Percentiles rank a stretch among this genome's conserved stretches.
These are phyloP conservation scores for Oxyura jamaicensis DNA, from an alignment of 2,113 vertebrate species.

Conservation along the genomic window DNA sequence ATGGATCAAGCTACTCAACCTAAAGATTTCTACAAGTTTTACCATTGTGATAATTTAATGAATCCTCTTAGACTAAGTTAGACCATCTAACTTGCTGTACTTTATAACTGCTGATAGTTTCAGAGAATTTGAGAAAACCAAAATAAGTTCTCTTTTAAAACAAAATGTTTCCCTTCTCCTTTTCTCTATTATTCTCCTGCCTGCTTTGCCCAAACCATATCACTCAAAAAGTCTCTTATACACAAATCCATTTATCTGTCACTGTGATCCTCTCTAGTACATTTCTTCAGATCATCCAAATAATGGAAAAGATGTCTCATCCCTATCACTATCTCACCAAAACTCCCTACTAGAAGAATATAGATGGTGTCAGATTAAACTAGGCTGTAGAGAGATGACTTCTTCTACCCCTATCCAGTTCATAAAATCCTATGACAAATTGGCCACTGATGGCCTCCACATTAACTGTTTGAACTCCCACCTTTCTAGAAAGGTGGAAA, in stretches of 20 bases:
- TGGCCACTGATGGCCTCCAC: not conserved
- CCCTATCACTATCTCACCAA: not conserved
- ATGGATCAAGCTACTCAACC: not conserved
- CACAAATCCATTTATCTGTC: constrained; percentile 42
- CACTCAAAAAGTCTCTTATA: not conserved
- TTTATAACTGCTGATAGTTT: not conserved
- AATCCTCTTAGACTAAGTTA: not conserved
- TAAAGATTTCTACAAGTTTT: not conserved
- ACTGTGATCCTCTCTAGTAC: not conserved
- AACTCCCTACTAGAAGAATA: not conserved
- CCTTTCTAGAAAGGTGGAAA: not conserved
- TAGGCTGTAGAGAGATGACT: not conserved
- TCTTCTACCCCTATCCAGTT: not conserved
- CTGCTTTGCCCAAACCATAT: not conserved
- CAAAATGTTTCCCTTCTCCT: not conserved
- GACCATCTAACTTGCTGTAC: not conserved
- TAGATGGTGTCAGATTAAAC: constrained; percentile 34
- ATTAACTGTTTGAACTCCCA: constrained; percentile 29
- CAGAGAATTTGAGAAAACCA: not conserved
- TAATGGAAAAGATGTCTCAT: constrained; percentile 18
- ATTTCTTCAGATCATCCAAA: constrained; percentile 37
- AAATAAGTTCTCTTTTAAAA: not conserved
- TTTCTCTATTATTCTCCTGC: not conserved
- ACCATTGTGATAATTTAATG: not conserved
- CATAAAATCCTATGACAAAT: constrained; percentile 40